Conservation (phyloP, 1,140 invertebrate genomes). For the Asbolus verrucosus region DNA sequence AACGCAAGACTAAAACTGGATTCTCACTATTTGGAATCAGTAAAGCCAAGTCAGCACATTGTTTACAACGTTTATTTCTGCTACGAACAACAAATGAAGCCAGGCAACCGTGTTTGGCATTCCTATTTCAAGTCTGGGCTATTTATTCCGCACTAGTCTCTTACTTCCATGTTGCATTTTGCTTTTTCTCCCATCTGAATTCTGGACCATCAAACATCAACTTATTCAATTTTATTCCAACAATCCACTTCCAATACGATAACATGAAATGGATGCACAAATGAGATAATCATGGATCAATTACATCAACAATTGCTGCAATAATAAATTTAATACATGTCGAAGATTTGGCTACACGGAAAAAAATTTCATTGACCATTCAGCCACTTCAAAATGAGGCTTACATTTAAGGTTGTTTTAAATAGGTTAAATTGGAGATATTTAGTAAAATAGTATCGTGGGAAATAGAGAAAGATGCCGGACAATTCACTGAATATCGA, state of each 20-base stretch:
- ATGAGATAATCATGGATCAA: too few relatives aligned
- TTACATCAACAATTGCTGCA: too few relatives aligned
- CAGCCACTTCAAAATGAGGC: slow-evolving; percentile 9
- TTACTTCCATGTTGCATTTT: slow-evolving; percentile 14
- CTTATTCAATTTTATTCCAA: slow-evolving; percentile 9
- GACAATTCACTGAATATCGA: slow-evolving; percentile 24
- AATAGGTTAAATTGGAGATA: slow-evolving; percentile 39
- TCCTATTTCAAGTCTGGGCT: slow-evolving; percentile 27
- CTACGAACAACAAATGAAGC: slow-evolving; percentile 49
- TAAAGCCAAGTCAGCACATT: slow-evolving; percentile 49
- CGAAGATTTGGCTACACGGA: too few relatives aligned
- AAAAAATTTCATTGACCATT: slow-evolving; percentile 25
- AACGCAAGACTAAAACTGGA: slow-evolving; percentile 27
- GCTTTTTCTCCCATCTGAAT: background rate
- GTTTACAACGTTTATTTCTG: slow-evolving; percentile 51
- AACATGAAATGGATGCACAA: too few relatives aligned
- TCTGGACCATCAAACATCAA: background rate
- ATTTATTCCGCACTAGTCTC: slow-evolving; percentile 29
- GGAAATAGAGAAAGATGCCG: slow-evolving; percentile 27
- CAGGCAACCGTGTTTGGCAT: slow-evolving; percentile 48
- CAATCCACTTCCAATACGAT: too few relatives aligned
- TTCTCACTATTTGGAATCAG: slow-evolving; percentile 28
- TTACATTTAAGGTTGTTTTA: slow-evolving; percentile 11
- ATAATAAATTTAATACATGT: too few relatives aligned
- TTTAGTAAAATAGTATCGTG: slow-evolving; percentile 44